Conservation (phyloP, 92 coral and sea anemone genomes). For the Anthopleura xanthogrammica region DNA sequence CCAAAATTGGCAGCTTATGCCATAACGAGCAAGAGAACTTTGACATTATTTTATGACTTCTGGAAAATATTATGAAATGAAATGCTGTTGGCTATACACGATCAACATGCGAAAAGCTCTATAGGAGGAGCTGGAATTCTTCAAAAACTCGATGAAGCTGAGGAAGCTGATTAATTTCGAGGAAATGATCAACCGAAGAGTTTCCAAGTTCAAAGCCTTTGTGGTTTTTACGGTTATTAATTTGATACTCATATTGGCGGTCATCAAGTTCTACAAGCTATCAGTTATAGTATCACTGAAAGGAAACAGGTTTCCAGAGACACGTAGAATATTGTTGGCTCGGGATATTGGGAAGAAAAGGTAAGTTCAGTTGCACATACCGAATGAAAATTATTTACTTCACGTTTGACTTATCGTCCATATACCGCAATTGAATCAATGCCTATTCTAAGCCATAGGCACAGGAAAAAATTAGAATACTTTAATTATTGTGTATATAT, state of each 20-base stretch:
- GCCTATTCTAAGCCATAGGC: too few species aligned
- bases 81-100: background rate
- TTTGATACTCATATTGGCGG: conserved; percentile 18
- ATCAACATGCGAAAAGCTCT: background rate
- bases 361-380: background rate
- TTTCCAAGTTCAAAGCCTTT: conserved; percentile 23
- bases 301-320: conserved; percentile 2
- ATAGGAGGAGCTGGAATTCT: background rate
- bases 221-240: conserved; percentile 12
- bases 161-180: too few species aligned
- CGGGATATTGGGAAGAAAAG: background rate
- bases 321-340: conserved; percentile 11
- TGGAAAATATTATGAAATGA: background rate
- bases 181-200: conserved; percentile 24
- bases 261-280: conserved; percentile 26
- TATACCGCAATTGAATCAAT: too few species aligned
- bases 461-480: too few species aligned
- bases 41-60: background rate
- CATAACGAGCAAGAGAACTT: background rate
- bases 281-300: background rate
- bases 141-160: too few species aligned
- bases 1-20: conserved; percentile 13
- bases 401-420: too few species aligned
- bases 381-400: too few species aligned
- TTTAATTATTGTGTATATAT: too few species aligned